Percentiles rank a stretch among this genome's conserved stretches.
These are phyloP conservation scores for Cyprinodon variegatus DNA, from an alignment of 2,113 vertebrate species.

Conservation along the genomic window DNA sequence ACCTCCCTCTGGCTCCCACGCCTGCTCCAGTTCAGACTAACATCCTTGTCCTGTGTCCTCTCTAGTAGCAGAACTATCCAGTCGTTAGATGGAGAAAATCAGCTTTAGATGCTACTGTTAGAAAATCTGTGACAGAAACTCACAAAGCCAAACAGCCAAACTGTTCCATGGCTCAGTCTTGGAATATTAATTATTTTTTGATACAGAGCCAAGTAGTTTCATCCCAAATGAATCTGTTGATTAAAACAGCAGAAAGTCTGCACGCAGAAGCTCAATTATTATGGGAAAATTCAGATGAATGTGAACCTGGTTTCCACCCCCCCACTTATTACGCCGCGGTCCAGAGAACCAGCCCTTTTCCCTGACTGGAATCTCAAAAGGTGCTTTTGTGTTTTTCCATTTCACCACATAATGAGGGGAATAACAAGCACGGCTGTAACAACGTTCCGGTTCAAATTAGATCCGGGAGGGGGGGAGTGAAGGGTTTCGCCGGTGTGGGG, in stretches of 20 bases:
- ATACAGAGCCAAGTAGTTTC: constrained; percentile 35
- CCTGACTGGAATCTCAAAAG: constrained; percentile 71
- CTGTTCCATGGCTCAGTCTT: constrained; percentile 11
- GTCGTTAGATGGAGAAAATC: constrained; percentile 31
- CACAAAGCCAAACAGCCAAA: neutral
- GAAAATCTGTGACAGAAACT: neutral
- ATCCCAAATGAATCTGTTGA: constrained; percentile 37
- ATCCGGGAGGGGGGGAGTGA: constrained; percentile 44
- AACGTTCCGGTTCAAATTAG: constrained; percentile 76
- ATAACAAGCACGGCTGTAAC: constrained; percentile 73
- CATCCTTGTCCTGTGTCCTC: constrained; percentile 42
- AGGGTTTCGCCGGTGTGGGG: neutral
- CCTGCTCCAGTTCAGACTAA: constrained; percentile 68
- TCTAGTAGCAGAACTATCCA: constrained; percentile 8
- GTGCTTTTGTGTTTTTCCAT: constrained; percentile 71
- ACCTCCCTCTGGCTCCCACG: constrained; percentile 45
- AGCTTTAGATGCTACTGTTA: neutral
- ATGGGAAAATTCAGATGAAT: constrained; percentile 47
- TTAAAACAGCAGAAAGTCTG: constrained; percentile 38
- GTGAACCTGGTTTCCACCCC: constrained; percentile 36
- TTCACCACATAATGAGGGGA: constrained; percentile 73
- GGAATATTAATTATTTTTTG: constrained; percentile 34
- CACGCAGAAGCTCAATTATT: constrained; percentile 40
- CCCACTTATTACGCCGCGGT: constrained; percentile 44
- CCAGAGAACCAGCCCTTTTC: constrained; percentile 52